Base-by-base conservation (phyloP, 2,113 vertebrate species). In the Mohoua ochrocephala region DNA sequence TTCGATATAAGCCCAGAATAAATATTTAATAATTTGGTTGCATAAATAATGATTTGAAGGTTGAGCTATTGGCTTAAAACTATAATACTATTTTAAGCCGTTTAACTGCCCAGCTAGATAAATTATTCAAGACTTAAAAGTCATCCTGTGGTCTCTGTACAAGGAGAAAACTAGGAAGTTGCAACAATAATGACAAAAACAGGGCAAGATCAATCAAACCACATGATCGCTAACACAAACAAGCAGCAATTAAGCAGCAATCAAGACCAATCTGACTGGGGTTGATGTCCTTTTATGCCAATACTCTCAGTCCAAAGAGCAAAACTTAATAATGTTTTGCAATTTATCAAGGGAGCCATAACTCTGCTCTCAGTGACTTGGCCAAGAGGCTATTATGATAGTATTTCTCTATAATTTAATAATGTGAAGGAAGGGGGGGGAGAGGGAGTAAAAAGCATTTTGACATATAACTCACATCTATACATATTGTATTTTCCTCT, bases 241-340 rank as follows among this genome's bases (percentile, higher is more conserved):
- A 96, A 97, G 95, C 95, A 97, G 94, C 94, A 97, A 98, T 97
- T 97, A 97, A 97, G 93, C 95, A 96, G 97, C 84, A 96, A 97
- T 97, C 84, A 92, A 95, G 85, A 91, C 78, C 87, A 97, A 96
- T 93, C 87, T 96, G 82, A 91, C 80, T 91, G 93, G 84, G 81
- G 94, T 76, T 89, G 94, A 96, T 94, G 93, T 89, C 67, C 93
- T 97, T 97, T 97, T 84, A 97, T 92, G 56, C 94, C 96, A 94
- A 97, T 93, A 96, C 85, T 90, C 73, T 92, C 89, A 93, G 93
- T 75, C 80, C 78, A 93, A 83, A 96, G 68, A 97, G 84, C 78
- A 92, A 87, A 97, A 97, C 68, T 93, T 93, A 97, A 94, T 97
- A 96, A 96, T 73, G 86, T 87, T 96, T 89, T 93, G 93, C 90